phyloP scores from a whole-genome alignment of 2,113 vertebrate species.

The Oncorhynchus mykiss region DNA sequence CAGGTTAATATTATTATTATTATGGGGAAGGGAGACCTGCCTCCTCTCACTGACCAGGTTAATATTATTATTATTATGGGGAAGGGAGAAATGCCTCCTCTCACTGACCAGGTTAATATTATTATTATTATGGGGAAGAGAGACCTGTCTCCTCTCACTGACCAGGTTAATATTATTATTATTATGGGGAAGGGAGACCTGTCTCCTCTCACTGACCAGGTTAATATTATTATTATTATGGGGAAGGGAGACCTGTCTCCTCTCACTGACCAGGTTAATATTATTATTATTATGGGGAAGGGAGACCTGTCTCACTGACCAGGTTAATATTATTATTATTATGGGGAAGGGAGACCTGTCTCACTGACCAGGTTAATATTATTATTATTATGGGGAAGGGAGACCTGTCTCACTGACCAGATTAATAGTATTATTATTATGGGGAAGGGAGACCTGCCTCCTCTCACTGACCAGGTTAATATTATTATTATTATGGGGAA shows the following conservation, averaged over 20 bases:
- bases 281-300: slow-evolving; percentile 70
- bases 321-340: no score
- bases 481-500: slow-evolving; percentile 71
- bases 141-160: slow-evolving; percentile 90
- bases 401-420: slow-evolving; percentile 83
- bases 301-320: slow-evolving; percentile 87
- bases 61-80: slow-evolving; percentile 53
- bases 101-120: slow-evolving; percentile 74
- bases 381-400: slow-evolving; percentile 77
- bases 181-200: slow-evolving; percentile 86
- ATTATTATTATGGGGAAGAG: slow-evolving; percentile 76
- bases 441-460: slow-evolving; percentile 92
- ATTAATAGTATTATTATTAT: no score
- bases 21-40: slow-evolving; percentile 88
- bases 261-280: slow-evolving; percentile 74
- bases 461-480: slow-evolving; percentile 76
- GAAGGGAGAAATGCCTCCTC: slow-evolving; percentile 91
- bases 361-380: slow-evolving; percentile 74
- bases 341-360: slow-evolving; percentile 87
- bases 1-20: no score
- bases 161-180: no score
- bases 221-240: no score
- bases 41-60: slow-evolving; percentile 79
- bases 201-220: slow-evolving; percentile 81
- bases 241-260: slow-evolving; percentile 93